Evolutionary conservation across 2,797 vertebrate genomes (phyloP), one percentile per base, ranked within the genome.

Genomic region (Labroides dimidiatus): DNA sequence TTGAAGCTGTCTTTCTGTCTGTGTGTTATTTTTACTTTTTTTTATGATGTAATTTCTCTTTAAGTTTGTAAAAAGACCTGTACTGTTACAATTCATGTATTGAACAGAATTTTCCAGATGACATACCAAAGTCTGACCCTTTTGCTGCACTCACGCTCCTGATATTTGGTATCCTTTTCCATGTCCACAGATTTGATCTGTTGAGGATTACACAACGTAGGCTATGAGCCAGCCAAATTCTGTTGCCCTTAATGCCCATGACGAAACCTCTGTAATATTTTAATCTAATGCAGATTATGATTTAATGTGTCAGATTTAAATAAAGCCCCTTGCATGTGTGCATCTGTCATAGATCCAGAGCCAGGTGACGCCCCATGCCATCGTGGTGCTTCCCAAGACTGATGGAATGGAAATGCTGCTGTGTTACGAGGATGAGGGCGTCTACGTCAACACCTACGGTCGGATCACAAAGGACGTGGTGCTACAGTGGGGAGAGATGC

Each of bases 401-500:
- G 96, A 96, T 0, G 96, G 96, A 55, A 95, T 97, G 92, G 96
- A 97, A 85, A 96, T 97, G 95, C 90, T 97, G 80, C 93, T 97
- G 27, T 97, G 96, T 69, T 97, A 97, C 0, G 96, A 97, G 76
- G 96, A 97, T 0, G 96, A 97, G 73, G 96, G 96, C 0, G 96
- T 97, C 43, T 97, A 97, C 5, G 96, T 97, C 59, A 97, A 96
- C 93, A 97, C 96, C 0, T 97, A 96, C 0, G 96, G 96, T 5
- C 94, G 96, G 47, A 97, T 97, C 92, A 96, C 95, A 71, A 97
- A 97, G 91, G 96, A 97, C 0, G 96, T 99, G 87, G 97, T 99
- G 88, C 93, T 99, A 51, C 98, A 99, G 89, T 99, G 97, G 97
- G 98, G 98, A 77, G 98, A 99, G 93, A 99, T 99, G 98, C 98